Base-by-base conservation (phyloP, 2,113 vertebrate genomes). In the Numenius arquata region DNA sequence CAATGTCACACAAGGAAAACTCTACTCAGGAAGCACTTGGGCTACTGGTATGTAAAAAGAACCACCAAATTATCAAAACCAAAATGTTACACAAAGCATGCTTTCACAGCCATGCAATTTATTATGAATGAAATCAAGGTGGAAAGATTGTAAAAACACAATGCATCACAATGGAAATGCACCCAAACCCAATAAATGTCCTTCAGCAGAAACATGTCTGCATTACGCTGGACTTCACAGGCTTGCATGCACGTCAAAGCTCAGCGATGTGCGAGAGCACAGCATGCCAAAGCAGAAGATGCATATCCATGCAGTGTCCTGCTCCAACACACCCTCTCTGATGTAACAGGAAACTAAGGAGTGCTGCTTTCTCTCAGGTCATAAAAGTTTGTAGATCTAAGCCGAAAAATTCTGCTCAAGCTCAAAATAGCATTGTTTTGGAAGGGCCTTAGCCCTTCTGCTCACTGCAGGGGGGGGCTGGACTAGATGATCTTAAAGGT, bases 221-320 rank as follows among this genome's bases (percentile, higher is more conserved):
- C 25, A 14, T 47, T 48, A 15, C 13, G 25, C 9, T 2, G 14
- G 70, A 71, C 41, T 72, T 63, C 0, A 47, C 68, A 85, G 56
- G 86, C 91, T 84, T 36, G 61, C 73, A 84, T 56, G 70, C 61
- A 20, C 18, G 67, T 18, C 34, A 36, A 72, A 92, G 80, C 81
- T 94, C 34, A 75, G 77, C 77, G 58, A 72, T 87, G 72, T 59
- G 43, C 32, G 59, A 86, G 40, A 84, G 41, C 93, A 85, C 12
- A 90, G 70, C 93, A 97, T 74, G 95, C 79, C 88, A 95, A 84
- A 95, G 96, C 92, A 87, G 91, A 81, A 95, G 89, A 71, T 62
- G 68, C 58, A 95, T 12, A 88, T 48, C 30, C 96, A 95, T 76
- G 83, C 68, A 93, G 95, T 41, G 89, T 86, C 81, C 83, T 97